A percentile compares a stretch with the other conserved stretches of the same genome.
These are phyloP conservation scores for Volucella zonaria DNA, from an alignment of 2,888 invertebrate genomes.

Conservation along the genomic window DNA sequence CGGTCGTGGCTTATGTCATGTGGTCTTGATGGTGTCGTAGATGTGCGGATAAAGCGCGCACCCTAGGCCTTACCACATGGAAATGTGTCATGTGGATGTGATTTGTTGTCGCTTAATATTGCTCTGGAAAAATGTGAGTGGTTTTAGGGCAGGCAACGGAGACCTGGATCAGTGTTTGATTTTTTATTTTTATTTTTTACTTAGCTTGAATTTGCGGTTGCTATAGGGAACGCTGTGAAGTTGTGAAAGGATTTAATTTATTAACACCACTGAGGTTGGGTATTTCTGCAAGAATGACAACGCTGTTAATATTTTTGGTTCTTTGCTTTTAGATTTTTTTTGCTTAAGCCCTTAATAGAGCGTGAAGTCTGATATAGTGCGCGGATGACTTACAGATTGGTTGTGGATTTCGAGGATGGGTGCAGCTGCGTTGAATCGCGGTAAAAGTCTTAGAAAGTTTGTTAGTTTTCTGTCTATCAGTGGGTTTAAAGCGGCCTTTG, in stretches of 20 bases:
- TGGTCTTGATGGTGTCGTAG: conserved; percentile 63
- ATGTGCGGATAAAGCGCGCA: conserved; percentile 31
- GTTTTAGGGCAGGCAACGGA: conserved; percentile 39
- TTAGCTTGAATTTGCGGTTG: conserved; percentile 43
- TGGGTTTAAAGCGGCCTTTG: no score
- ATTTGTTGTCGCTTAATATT: conserved; percentile 71
- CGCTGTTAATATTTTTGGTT: conserved; percentile 48
- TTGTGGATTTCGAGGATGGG: conserved; percentile 13
- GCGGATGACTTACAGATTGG: conserved; percentile 26
- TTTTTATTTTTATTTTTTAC: background rate
- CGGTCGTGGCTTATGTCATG: conserved; percentile 70
- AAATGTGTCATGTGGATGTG: conserved; percentile 67
- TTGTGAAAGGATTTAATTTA: conserved; percentile 51
- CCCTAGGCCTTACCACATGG: conserved; percentile 42
- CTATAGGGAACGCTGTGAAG: conserved; percentile 23
- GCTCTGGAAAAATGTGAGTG: conserved; percentile 41
- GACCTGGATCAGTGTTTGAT: background rate
- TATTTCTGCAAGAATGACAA: conserved; percentile 45
- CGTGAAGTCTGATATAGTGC: conserved; percentile 44
- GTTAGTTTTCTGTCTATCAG: no score
- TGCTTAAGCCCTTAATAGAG: conserved; percentile 37
- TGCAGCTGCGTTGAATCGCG: no score
- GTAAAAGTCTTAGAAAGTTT: no score
- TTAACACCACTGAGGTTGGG: conserved; percentile 56
- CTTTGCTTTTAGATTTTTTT: background rate